Evolutionary conservation across 1,140 invertebrate genomes (phyloP).

Genomic region (Drosophila insularis): DNA sequence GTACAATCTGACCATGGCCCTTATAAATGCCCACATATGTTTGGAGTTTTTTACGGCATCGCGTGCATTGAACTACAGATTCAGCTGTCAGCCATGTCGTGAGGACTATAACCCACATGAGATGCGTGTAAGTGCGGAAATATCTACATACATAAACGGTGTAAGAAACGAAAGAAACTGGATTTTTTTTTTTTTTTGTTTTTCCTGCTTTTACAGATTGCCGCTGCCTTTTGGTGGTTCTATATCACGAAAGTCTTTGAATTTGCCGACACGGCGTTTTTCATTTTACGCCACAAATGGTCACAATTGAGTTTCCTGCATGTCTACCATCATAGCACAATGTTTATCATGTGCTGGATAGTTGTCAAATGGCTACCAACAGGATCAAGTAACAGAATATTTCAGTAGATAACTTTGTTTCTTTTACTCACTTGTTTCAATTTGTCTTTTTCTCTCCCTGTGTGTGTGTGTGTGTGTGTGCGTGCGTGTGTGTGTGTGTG

Average conservation of each 20-base stretch:
- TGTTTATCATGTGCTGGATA: slow-evolving; percentile 97
- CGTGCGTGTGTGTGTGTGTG: too few relatives aligned
- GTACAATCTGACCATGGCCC: slow-evolving; percentile 93
- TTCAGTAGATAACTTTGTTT: not conserved
- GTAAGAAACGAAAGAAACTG: not conserved
- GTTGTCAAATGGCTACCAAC: slow-evolving; percentile 98
- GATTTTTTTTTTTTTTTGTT: too few relatives aligned
- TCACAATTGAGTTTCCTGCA: slow-evolving; percentile 95
- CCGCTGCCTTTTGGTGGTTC: slow-evolving; percentile 97
- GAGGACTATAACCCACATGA: slow-evolving; percentile 92
- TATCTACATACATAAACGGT: not conserved
- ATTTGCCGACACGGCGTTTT: slow-evolving; percentile 96
- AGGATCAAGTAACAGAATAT: slow-evolving; percentile 89
- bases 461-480: too few relatives aligned
- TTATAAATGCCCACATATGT: slow-evolving; percentile 93
- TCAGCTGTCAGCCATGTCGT: slow-evolving; percentile 94
- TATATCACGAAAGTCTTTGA: slow-evolving; percentile 97
- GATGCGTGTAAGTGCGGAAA: slow-evolving; percentile 84
- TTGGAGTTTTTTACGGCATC: slow-evolving; percentile 89
- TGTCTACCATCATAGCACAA: slow-evolving; percentile 95
- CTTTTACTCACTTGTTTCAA: slow-evolving; percentile 42
- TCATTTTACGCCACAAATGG: slow-evolving; percentile 94
- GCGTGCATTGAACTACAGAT: slow-evolving; percentile 91
- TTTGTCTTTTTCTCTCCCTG: not conserved
- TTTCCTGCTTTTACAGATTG: slow-evolving; percentile 87